Conservation (phyloP, 2,888 invertebrate species). For the Anodontia alba region DNA sequence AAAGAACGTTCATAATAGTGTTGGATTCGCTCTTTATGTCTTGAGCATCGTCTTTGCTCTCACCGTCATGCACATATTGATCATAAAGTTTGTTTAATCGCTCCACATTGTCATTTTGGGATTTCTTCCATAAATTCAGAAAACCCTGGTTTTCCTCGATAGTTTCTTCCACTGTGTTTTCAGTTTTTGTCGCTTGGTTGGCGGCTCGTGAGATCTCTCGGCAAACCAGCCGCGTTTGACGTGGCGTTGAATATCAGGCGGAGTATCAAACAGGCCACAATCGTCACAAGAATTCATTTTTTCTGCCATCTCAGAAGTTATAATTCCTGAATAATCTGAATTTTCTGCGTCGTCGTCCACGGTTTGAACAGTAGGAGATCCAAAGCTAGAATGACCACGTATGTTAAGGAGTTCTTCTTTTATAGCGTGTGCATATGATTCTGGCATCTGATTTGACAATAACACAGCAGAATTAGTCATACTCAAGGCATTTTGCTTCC, state of each 20-base stretch:
- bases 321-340: not conserved
- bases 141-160: too few relatives aligned
- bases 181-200: too few relatives aligned
- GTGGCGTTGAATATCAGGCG: not conserved
- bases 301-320: conserved; percentile 1
- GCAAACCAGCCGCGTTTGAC: too few relatives aligned
- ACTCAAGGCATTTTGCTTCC: not conserved
- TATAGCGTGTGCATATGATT: not conserved
- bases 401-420: not conserved
- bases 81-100: too few relatives aligned
- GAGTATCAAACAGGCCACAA: conserved; percentile 1
- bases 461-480: not conserved
- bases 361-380: not conserved
- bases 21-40: conserved; percentile 8
- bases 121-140: too few relatives aligned
- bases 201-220: too few relatives aligned
- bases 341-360: not conserved
- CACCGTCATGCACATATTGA: too few relatives aligned
- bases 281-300: not conserved
- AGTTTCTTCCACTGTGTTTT: too few relatives aligned
- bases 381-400: not conserved
- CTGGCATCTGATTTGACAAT: too few relatives aligned
- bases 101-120: too few relatives aligned
- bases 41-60: too few relatives aligned
- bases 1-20: not conserved